These are phyloP conservation scores for Dendroctonus ponderosae DNA, from an alignment of 1,140 invertebrate genomes.

Conservation along the genomic window DNA sequence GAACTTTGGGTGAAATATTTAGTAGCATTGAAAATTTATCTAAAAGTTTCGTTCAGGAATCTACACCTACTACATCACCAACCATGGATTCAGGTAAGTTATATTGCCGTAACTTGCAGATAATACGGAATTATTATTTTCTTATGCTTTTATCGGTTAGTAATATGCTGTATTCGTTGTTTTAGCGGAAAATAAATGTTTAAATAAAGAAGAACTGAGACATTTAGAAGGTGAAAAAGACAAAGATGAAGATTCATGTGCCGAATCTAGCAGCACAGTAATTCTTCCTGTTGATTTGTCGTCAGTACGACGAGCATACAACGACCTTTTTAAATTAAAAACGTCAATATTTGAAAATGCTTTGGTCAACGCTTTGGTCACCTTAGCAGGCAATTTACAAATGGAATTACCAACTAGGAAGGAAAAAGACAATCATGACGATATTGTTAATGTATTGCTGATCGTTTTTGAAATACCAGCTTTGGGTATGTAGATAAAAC, in stretches of 20 bases:
- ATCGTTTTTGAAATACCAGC: constrained; percentile 87
- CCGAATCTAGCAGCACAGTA: constrained; percentile 34
- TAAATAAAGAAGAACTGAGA: constrained; percentile 68
- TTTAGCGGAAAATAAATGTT: constrained; percentile 42
- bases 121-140: neutral
- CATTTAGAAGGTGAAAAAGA: constrained; percentile 76
- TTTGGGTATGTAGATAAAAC: constrained; percentile 57
- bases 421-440: constrained; percentile 55
- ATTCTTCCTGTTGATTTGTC: constrained; percentile 54
- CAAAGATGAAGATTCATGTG: constrained; percentile 75
- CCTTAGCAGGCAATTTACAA: constrained; percentile 69
- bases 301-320: constrained; percentile 64
- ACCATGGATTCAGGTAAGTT: constrained; percentile 52
- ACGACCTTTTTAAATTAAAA: constrained; percentile 55
- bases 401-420: constrained; percentile 68
- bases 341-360: constrained; percentile 63
- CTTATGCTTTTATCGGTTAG: neutral
- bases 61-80: constrained; percentile 52
- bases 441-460: constrained; percentile 74
- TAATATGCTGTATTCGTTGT: neutral
- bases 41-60: constrained; percentile 62
- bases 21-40: constrained; percentile 68
- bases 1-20: constrained; percentile 70
- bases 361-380: constrained; percentile 76
- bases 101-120: constrained; percentile 22